phyloP scores from a whole-genome alignment of 1,140 invertebrate genomes.

The Mercenaria mercenaria region DNA sequence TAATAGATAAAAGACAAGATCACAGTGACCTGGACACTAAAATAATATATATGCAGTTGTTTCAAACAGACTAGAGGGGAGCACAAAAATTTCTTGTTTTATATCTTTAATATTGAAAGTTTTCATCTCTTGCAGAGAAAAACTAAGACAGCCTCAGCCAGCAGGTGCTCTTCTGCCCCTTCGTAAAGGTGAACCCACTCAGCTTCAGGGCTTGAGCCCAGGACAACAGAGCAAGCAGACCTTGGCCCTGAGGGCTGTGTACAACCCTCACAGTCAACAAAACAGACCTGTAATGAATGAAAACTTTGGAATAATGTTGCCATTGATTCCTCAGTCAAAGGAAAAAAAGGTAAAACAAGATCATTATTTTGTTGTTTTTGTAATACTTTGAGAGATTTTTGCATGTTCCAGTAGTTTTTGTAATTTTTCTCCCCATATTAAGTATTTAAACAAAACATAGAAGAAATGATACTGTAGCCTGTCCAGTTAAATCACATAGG shows the following conservation, averaged over 20 bases:
- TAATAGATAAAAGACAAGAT: no score
- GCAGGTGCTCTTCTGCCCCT: slow-evolving; percentile 72
- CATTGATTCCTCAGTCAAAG: slow-evolving; percentile 81
- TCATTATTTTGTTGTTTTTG: no score
- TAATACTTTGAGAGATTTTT: no score
- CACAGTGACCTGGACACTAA: no score
- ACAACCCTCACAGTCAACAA: slow-evolving; percentile 83
- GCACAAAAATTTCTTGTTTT: background rate
- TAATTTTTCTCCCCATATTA: no score
- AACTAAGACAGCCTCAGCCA: slow-evolving; percentile 65
- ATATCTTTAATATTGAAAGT: no score
- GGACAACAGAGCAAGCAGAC: slow-evolving; percentile 80
- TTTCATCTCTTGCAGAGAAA: background rate
- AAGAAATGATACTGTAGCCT: no score
- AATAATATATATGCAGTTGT: no score
- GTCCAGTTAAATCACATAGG: no score
- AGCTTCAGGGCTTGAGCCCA: slow-evolving; percentile 78
- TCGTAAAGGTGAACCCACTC: slow-evolving; percentile 67
- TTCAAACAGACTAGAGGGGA: no score
- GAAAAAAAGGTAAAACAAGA: slow-evolving; percentile 73
- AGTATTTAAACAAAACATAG: no score
- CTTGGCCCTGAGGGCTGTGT: slow-evolving; percentile 77
- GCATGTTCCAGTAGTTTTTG: no score
- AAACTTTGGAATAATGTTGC: slow-evolving; percentile 85
- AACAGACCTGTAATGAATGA: slow-evolving; percentile 83